Evolutionary conservation across 2,797 vertebrate species (phyloP), one percentile per base, ranked within the genome.

Genomic region (Picus viridis): DNA sequence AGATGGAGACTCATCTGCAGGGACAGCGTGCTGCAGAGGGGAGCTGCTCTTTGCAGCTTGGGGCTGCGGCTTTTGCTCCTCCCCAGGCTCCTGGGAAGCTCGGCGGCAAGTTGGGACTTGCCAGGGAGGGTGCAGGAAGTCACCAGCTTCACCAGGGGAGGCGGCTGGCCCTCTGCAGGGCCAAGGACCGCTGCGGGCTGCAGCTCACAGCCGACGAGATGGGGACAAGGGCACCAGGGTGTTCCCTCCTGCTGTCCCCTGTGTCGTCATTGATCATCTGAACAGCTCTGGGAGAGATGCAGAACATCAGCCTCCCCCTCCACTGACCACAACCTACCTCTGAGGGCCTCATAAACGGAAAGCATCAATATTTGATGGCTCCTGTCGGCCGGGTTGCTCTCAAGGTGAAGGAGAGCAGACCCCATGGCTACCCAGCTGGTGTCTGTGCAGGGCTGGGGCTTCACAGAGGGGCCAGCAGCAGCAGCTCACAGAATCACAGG

Each of bases 151-250:
- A 51, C 23, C 23, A 51, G 49, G 23, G 24, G 49, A 51, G 49
- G 49, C 12, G 22, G 49, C 12, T 51, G 49, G 23, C 49, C 22
- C 9, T 23, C 49, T 51, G 49, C 49, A 51, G 12, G 49, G 12
- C 22, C 49, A 51, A 51, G 49, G 49, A 24, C 22, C 7, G 49
- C 3, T n/a, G 19, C 16, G 71, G 16, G 12, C 14, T 14, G 11
- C 0, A 0, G 16, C 34, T 74, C 16, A 0, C 19, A 13, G 49
- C 9, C 0, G 0, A 9, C 0, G 16, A 53, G 32, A 30, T 1
- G 0, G n/a, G 24, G 67, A 71, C 75, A 85, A 94, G 59, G 86
- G 10, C 83, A 45, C 23, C 7, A 7, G 16, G 5, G 16, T 36
- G 8, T 43, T 58, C 34, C 61, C 4, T 1, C 2, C 3, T 69